phyloP scores from a whole-genome alignment of 2,888 invertebrate species.

The Dicranocentrus wangi region DNA sequence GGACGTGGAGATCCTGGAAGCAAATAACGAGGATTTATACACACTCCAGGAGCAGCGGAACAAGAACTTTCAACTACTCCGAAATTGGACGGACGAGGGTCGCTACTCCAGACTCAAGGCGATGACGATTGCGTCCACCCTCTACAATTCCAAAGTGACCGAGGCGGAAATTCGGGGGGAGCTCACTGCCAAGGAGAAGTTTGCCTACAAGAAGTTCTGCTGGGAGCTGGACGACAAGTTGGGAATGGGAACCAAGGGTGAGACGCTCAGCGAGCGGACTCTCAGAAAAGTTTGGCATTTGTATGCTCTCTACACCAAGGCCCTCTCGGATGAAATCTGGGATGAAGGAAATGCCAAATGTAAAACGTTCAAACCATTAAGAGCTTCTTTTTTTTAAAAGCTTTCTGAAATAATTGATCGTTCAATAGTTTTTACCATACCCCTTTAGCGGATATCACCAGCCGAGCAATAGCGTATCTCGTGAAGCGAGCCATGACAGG shows the following conservation, averaged over 20 bases:
- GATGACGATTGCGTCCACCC: constrained; percentile 62
- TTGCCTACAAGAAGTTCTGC: constrained; percentile 58
- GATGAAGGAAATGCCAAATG: constrained; percentile 32
- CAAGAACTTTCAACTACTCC: too few relatives aligned
- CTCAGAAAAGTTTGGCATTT: constrained; percentile 61
- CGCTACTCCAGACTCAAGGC: constrained; percentile 61
- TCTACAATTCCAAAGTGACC: constrained; percentile 60
- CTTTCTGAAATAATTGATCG: background rate
- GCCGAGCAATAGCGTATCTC: constrained; percentile 29
- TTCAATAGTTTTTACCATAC: background rate
- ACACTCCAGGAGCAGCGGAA: constrained; percentile 21
- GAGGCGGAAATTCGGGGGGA: constrained; percentile 51
- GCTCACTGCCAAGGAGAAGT: constrained; percentile 50
- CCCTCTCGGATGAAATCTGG: constrained; percentile 53
- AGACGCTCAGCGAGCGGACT: constrained; percentile 22
- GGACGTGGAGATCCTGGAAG: background rate
- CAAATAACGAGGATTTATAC: background rate
- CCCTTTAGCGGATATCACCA: constrained; percentile 37
- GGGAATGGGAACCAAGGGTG: constrained; percentile 30
- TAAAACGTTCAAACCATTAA: too few relatives aligned
- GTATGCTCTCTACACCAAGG: constrained; percentile 62
- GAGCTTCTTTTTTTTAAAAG: background rate
- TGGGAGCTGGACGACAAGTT: constrained; percentile 54
- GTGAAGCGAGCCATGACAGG: constrained; percentile 33
- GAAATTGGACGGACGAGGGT: constrained; percentile 64